Evolutionary conservation across 2,797 vertebrate species (phyloP).

Genomic region (Cheirogaleus major): DNA sequence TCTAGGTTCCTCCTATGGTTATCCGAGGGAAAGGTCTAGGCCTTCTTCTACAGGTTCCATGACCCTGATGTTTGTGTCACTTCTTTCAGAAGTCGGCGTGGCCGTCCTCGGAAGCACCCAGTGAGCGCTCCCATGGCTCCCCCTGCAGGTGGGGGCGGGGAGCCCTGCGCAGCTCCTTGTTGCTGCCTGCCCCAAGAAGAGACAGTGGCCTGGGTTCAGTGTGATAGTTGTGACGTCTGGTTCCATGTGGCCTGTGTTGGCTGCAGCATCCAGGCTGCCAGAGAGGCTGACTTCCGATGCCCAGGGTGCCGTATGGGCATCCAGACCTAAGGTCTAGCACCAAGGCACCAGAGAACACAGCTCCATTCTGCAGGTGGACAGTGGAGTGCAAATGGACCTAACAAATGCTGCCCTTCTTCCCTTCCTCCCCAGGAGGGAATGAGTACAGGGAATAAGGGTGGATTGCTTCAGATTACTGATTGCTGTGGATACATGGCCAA

Average conservation of each 20-base stretch:
- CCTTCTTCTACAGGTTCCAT: not conserved
- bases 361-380: not conserved
- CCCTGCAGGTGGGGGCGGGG: constrained; percentile 67
- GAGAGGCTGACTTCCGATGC: constrained; percentile 92
- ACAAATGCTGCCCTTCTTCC: not conserved
- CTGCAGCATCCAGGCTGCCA: constrained; percentile 86
- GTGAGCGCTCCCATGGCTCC: constrained; percentile 66
- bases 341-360: not conserved
- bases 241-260: constrained; percentile 91
- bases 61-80: constrained; percentile 24
- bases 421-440: constrained; percentile 44
- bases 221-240: constrained; percentile 92
- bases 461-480: not conserved
- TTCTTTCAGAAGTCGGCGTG: constrained; percentile 86
- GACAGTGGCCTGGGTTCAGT: constrained; percentile 94
- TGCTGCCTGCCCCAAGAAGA: constrained; percentile 91
- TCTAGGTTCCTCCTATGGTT: not conserved
- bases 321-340: not conserved
- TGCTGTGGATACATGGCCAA: not conserved
- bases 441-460: not conserved
- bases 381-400: not conserved
- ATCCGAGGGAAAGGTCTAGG: not conserved
- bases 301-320: constrained; percentile 79
- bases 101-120: constrained; percentile 90
- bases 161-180: constrained; percentile 88